Conservation (phyloP, 2,113 vertebrate species). For the Tachuris rubrigastra region DNA sequence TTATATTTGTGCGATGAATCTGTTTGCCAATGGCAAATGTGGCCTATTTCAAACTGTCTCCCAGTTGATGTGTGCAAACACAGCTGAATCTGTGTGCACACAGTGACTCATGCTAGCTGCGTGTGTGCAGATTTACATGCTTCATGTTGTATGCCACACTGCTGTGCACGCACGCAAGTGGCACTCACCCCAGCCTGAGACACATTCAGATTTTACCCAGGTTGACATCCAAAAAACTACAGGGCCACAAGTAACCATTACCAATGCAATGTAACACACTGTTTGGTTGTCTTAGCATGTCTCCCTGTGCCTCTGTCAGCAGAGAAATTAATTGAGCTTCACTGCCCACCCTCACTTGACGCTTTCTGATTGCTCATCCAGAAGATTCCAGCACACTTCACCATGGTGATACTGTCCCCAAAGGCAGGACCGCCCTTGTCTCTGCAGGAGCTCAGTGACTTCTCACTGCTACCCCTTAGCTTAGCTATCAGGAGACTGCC, state of each 20-base stretch:
- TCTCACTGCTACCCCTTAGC: neutral
- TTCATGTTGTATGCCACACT: neutral
- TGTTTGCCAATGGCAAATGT: neutral
- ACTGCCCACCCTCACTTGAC: neutral
- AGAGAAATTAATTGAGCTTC: neutral
- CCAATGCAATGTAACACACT: neutral
- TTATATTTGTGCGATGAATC: neutral
- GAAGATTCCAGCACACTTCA: neutral
- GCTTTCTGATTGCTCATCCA: neutral
- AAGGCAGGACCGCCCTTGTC: neutral
- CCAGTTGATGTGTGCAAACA: neutral
- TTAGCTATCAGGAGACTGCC: neutral
- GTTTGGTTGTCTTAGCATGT: neutral
- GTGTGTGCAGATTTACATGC: neutral
- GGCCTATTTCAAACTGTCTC: neutral
- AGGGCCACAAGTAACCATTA: neutral
- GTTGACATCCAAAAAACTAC: neutral
- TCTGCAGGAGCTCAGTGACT: neutral
- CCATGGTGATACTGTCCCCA: rapidly evolving
- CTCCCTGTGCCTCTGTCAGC: neutral
- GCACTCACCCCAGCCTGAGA: neutral
- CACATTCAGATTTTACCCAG: neutral
- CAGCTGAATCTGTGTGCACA: neutral
- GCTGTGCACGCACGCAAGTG: rapidly evolving
- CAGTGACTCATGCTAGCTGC: neutral